A percentile compares a stretch with the other conserved stretches of the same genome.
Conservation (phyloP, 2,888 invertebrate species). For the Acrocyrtus sp. region DNA sequence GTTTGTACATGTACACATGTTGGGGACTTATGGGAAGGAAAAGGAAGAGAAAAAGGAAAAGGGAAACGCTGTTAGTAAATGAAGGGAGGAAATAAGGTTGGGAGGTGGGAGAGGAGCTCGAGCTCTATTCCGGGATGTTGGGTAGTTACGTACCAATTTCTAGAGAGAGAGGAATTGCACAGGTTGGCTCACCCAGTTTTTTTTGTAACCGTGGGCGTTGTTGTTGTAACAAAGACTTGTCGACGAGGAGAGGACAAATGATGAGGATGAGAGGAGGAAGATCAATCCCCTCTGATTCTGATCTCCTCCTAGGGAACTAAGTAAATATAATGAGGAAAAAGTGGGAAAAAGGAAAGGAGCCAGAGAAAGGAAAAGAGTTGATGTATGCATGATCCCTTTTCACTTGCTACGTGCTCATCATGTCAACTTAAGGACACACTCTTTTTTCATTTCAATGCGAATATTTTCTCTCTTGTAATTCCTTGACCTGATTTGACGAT, state of each 20-base stretch:
- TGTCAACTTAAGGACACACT: not conserved
- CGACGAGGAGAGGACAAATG: too few relatives aligned
- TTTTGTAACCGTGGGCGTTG: too few relatives aligned
- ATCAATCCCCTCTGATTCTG: not conserved
- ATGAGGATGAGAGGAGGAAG: constrained; percentile 4
- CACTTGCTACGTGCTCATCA: not conserved
- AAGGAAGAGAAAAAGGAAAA: not conserved
- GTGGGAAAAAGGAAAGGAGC: not conserved
- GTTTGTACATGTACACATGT: not conserved
- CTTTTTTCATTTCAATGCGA: not conserved
- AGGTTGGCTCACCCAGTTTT: too few relatives aligned
- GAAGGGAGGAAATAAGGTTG: not conserved
- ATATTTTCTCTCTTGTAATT: not conserved
- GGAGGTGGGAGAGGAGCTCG: not conserved
- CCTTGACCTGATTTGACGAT: not conserved
- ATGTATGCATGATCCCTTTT: not conserved
- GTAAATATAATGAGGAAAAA: not conserved
- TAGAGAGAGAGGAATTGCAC: too few relatives aligned
- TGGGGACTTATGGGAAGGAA: not conserved
- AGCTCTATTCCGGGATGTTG: not conserved
- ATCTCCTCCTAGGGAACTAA: not conserved
- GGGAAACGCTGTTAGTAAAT: not conserved
- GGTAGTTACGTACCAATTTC: not conserved
- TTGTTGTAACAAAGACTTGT: too few relatives aligned
- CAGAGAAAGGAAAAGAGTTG: not conserved